phyloP scores from a whole-genome alignment of 2,888 invertebrate species.

The Drosophila atripex region DNA sequence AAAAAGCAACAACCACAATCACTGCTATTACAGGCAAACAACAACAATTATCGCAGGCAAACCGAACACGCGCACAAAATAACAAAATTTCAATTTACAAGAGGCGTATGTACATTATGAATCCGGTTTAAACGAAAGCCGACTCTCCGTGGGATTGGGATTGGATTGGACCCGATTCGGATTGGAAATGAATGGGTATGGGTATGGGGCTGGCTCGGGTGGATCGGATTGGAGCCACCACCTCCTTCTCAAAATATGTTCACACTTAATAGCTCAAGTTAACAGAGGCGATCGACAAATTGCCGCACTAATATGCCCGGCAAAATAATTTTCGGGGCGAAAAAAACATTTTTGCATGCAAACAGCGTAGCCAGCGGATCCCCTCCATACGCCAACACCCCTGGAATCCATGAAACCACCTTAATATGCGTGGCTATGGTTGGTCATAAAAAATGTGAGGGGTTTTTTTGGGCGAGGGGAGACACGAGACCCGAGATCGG shows the following conservation, averaged over 20 bases:
- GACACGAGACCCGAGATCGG: conserved; percentile 3
- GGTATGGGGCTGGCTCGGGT: conserved; percentile 2
- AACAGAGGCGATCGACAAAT: conserved; percentile 77
- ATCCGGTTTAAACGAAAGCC: conserved; percentile 76
- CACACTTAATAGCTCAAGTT: conserved; percentile 80
- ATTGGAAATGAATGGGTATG: neutral
- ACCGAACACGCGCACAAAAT: conserved; percentile 73
- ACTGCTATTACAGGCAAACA: conserved; percentile 30
- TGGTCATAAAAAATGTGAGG: conserved; percentile 30
- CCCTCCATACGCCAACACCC: neutral
- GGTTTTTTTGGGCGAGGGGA: neutral
- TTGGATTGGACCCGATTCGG: conserved; percentile 15
- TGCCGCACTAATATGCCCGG: conserved; percentile 67
- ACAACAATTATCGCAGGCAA: conserved; percentile 25
- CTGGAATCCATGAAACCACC: conserved; percentile 8
- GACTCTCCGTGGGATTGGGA: conserved; percentile 18
- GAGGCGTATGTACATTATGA: conserved; percentile 47
- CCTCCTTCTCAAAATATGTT: conserved; percentile 54
- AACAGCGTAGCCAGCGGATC: conserved; percentile 17
- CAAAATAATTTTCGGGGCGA: conserved; percentile 36
- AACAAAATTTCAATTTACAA: conserved; percentile 72
- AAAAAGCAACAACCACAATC: conserved; percentile 3
- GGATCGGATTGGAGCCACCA: conserved; percentile 14
- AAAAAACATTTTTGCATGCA: conserved; percentile 40
- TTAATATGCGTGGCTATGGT: conserved; percentile 41